Evolutionary conservation across 2,113 vertebrate genomes (phyloP), one percentile per base, ranked within the genome.

Genomic region (Sturnus vulgaris): DNA sequence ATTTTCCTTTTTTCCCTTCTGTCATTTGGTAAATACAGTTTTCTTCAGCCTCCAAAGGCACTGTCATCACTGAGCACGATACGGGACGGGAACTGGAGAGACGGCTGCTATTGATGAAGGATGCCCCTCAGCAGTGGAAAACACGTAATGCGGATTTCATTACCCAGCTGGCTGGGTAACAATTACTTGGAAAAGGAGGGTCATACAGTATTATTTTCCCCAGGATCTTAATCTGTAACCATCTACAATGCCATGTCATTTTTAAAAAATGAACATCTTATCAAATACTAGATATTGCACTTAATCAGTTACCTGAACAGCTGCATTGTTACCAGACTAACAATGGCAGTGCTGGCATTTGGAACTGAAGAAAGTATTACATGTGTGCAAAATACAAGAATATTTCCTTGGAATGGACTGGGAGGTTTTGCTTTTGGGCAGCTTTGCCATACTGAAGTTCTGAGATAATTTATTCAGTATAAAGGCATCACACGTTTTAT

Each of bases 161-260:
- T 97, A 97, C 99, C 99, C 98, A 99, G 99, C 99, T 98, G 99
- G 99, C 99, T 99, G 98, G 99, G 99, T 98, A 97, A 92, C 93
- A 61, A 25, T 46, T 33, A 68, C 87, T 95, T 76, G 79, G 83
- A 93, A 73, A 87, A 94, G 94, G 63, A 93, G 77, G 88, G 50
- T 96, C 91, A 53, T 61, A 63, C 89, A 88, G 88, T 73, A 65
- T 96, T 97, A 92, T 94, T 96, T 94, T 95, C 94, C 95, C 91
- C 42, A 15, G 91, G 87, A 85, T 96, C 96, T 97, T 96, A 96
- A 96, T 94, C 77, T 94, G 63, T 92, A 95, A 95, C 86, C 81
- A 95, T 76, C 86, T 82, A 86, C 93, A 92, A 96, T 72, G 57
- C 73, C 73, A 31, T 95, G 91, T 97, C 96, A 86, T 97, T 98